Evolutionary conservation across 1,140 invertebrate genomes (phyloP).

Genomic region (Solenopsis fugax): DNA sequence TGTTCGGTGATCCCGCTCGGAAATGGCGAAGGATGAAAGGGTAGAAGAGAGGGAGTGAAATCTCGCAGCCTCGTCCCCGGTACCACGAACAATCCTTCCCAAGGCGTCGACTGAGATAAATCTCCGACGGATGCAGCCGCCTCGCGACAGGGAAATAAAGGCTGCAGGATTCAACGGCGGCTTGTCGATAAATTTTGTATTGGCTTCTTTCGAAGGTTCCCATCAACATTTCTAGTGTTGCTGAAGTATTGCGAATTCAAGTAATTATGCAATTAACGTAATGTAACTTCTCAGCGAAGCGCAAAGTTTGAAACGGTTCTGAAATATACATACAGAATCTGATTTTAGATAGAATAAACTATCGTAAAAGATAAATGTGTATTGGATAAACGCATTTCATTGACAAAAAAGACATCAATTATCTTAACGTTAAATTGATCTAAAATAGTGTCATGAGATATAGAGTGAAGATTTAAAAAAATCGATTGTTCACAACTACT

Average conservation of each 20-base stretch:
- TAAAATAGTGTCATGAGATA: constrained; percentile 13
- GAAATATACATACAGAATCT: background rate
- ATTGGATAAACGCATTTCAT: background rate
- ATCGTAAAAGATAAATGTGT: background rate
- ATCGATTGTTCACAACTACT: background rate
- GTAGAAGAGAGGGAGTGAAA: constrained; percentile 12
- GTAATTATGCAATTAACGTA: constrained; percentile 32
- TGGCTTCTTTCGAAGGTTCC: constrained; percentile 31
- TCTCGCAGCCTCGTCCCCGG: constrained; percentile 28
- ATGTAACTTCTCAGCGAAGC: constrained; percentile 1
- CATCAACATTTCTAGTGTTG: background rate
- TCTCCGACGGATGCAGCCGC: constrained; percentile 45
- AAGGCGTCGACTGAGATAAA: constrained; percentile 64
- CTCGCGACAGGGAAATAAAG: constrained; percentile 42
- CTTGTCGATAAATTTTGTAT: constrained; percentile 56
- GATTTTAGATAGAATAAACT: background rate
- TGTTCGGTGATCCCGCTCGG: constrained; percentile 74
- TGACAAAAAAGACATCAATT: background rate
- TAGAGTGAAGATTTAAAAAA: background rate
- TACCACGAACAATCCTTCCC: constrained; percentile 52
- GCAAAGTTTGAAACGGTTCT: background rate
- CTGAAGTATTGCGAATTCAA: background rate
- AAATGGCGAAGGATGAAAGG: constrained; percentile 58
- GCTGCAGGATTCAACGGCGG: constrained; percentile 8
- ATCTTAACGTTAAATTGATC: constrained; percentile 27